Conservation (phyloP, 2,113 vertebrate genomes). For the Pontoporia blainvillei region DNA sequence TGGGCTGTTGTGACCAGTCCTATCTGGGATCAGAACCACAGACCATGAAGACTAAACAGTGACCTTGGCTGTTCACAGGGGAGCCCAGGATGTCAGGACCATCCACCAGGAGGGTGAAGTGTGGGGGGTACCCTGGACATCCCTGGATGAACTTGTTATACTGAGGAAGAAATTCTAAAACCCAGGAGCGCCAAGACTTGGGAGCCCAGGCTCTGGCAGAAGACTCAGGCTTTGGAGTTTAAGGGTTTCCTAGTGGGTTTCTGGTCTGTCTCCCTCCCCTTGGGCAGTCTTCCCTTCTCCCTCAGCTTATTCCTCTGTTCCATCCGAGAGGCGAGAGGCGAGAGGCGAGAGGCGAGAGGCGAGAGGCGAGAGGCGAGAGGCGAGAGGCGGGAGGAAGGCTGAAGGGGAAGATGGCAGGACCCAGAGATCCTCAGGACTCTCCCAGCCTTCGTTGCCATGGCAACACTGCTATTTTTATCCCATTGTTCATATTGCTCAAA, state of each 20-base stretch:
- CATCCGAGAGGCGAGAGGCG: neutral
- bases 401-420: constrained; percentile 69
- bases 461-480: constrained; percentile 84
- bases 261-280: neutral
- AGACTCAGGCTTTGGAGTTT: neutral
- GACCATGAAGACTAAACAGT: neutral
- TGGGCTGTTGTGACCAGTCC: neutral
- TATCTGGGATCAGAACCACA: neutral
- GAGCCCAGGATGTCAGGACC: neutral
- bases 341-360: neutral
- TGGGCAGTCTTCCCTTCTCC: neutral
- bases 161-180: neutral
- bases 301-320: constrained; percentile 2
- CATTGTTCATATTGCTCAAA: constrained; percentile 78
- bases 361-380: no score
- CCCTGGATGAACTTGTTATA: neutral
- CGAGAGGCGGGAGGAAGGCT: neutral
- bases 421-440: constrained; percentile 79
- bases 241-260: neutral
- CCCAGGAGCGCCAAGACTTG: neutral
- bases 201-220: neutral
- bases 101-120: neutral
- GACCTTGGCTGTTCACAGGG: neutral
- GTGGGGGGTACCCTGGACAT: neutral
- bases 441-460: constrained; percentile 81